A percentile compares a stretch with the other conserved stretches of the same genome.
phyloP scores from a whole-genome alignment of 1,140 invertebrate genomes.

The Drosophila burlai region DNA sequence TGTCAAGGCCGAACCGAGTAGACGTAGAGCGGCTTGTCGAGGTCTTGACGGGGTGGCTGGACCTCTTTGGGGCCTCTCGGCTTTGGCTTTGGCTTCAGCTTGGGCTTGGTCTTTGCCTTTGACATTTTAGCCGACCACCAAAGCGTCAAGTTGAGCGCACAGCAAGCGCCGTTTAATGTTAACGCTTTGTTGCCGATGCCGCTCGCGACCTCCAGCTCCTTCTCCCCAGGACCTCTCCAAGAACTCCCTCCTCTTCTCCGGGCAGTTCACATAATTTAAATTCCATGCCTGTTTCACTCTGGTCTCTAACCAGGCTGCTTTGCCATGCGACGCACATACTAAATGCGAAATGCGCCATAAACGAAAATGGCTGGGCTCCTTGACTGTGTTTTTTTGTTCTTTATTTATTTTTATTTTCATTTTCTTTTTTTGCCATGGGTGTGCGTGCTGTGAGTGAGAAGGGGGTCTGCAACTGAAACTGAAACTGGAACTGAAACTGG shows the following conservation, averaged over 20 bases:
- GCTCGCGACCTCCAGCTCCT: neutral
- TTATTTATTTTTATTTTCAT: neutral
- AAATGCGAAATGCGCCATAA: constrained; percentile 40
- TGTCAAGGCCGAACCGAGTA: constrained; percentile 8
- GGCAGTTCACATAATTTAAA: constrained; percentile 54
- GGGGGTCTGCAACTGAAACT: neutral
- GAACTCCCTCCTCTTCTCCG: neutral
- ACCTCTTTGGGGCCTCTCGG: neutral
- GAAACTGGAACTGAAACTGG: constrained; percentile 44
- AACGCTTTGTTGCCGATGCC: constrained; percentile 51
- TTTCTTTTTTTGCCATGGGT: neutral
- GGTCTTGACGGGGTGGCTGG: neutral
- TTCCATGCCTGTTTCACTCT: constrained; percentile 59
- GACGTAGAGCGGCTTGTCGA: neutral
- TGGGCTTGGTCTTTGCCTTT: constrained; percentile 18
- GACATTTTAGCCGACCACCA: constrained; percentile 45
- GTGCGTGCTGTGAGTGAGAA: constrained; percentile 15
- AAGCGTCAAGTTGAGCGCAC: constrained; percentile 29
- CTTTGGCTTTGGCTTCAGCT: neutral
- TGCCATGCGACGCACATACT: constrained; percentile 59
- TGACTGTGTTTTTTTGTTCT: constrained; percentile 19
- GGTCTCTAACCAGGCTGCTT: constrained; percentile 51
- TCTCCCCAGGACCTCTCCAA: no score
- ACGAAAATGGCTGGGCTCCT: constrained; percentile 57
- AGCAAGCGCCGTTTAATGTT: constrained; percentile 54